These are phyloP conservation scores for Ciona savignyi DNA, from an alignment of 23 tunicate genomes.

Conservation along the genomic window DNA sequence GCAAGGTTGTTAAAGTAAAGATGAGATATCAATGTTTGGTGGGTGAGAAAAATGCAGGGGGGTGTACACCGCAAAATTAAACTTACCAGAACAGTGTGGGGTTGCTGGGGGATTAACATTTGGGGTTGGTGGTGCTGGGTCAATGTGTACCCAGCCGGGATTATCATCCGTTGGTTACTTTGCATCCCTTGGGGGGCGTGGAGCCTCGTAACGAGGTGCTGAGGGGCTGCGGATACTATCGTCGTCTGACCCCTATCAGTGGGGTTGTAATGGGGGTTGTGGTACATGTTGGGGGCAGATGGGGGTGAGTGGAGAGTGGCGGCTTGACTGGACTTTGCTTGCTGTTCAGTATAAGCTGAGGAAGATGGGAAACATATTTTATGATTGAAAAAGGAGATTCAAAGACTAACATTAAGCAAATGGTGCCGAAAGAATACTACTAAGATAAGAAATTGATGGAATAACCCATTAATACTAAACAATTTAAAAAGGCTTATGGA, in stretches of 20 bases:
- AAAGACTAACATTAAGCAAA: not conserved
- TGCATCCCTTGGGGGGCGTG: not conserved
- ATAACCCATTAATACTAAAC: too few relatives aligned
- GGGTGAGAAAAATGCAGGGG: too few relatives aligned
- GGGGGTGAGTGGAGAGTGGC: not conserved
- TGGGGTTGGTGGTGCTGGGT: not conserved
- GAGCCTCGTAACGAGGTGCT: not conserved
- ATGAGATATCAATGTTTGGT: too few relatives aligned
- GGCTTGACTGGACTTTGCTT: not conserved
- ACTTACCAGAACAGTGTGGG: not conserved
- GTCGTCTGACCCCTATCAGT: not conserved
- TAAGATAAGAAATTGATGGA: too few relatives aligned
- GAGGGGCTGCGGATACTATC: not conserved
- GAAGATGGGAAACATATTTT: not conserved
- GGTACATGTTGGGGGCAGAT: not conserved
- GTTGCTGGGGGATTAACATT: not conserved
- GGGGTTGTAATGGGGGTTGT: not conserved
- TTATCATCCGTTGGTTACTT: not conserved
- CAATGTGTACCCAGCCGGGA: not conserved
- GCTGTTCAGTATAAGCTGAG: not conserved
- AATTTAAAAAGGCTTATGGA: too few relatives aligned
- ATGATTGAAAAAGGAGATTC: not conserved
- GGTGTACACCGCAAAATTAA: too few relatives aligned
- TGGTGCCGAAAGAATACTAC: too few relatives aligned
- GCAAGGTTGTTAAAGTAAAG: too few relatives aligned